Percentiles rank a stretch among this genome's conserved stretches.
These are phyloP conservation scores for Acronicta leporina DNA, from an alignment of 2,888 invertebrate species.

Conservation along the genomic window DNA sequence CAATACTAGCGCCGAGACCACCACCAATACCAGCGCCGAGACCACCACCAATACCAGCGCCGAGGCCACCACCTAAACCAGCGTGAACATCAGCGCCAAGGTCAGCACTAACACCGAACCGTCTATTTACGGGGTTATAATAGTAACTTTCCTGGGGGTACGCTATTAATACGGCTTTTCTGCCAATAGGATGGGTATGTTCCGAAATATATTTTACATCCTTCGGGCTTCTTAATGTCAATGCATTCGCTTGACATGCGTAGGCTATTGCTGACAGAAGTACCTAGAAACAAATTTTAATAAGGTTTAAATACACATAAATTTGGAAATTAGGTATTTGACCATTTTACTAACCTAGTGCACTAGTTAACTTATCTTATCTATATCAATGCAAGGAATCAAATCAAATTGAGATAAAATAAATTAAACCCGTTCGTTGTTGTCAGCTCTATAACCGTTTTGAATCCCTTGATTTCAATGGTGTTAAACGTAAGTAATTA, in stretches of 20 bases:
- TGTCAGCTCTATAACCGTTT: too few species aligned
- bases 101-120: not conserved
- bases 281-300: slow-evolving; percentile 5
- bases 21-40: not conserved
- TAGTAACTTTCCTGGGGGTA: too few species aligned
- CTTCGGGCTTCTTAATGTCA: not conserved
- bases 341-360: too few species aligned
- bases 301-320: not conserved
- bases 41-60: not conserved
- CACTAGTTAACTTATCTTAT: too few species aligned
- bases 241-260: not conserved
- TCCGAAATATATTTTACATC: not conserved
- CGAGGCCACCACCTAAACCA: not conserved
- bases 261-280: slow-evolving; percentile 1
- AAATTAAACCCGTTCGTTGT: too few species aligned
- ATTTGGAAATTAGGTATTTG: too few species aligned
- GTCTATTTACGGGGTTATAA: not conserved
- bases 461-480: too few species aligned
- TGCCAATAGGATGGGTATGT: not conserved
- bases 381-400: too few species aligned
- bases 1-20: not conserved
- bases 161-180: not conserved
- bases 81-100: not conserved
- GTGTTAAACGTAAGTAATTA: too few species aligned
- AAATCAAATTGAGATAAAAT: too few species aligned